Percentiles rank a stretch among this genome's conserved stretches.
Conservation (phyloP, 2,888 invertebrate species). For the Notodonta ziczac region DNA sequence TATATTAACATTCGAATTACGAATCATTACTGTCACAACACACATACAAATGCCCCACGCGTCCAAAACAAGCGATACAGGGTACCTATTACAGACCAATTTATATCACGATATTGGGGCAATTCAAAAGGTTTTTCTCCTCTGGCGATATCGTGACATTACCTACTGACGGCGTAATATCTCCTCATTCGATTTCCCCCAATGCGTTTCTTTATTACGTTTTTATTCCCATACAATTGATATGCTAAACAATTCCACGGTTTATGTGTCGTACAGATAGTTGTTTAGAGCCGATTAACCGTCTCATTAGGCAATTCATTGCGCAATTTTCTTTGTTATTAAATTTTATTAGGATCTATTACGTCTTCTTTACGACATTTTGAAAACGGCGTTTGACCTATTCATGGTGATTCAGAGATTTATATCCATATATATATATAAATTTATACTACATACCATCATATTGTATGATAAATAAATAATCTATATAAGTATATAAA, state of each 20-base stretch:
- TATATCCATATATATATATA: background rate
- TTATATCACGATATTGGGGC: no score
- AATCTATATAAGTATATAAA: no score
- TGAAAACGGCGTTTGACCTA: background rate
- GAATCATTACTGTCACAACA: no score
- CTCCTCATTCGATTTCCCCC: background rate
- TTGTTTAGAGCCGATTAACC: conserved; percentile 9
- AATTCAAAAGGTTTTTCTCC: no score
- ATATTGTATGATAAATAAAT: no score
- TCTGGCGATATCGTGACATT: no score
- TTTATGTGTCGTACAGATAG: conserved; percentile 3
- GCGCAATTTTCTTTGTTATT: background rate
- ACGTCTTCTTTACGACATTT: background rate
- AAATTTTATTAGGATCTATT: background rate
- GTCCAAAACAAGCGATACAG: no score
- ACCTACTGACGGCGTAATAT: no score
- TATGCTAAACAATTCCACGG: conserved; percentile 25
- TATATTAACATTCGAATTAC: no score
- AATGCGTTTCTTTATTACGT: background rate
- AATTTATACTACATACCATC: no score
- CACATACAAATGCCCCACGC: no score
- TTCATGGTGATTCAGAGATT: background rate
- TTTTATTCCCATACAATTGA: conserved; percentile 23
- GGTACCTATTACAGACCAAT: no score
- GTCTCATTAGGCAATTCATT: background rate